A percentile compares a stretch with the other conserved stretches of the same genome.
Evolutionary conservation across 1,140 invertebrate species (phyloP).

Genomic region (Bradynema listronoti): DNA sequence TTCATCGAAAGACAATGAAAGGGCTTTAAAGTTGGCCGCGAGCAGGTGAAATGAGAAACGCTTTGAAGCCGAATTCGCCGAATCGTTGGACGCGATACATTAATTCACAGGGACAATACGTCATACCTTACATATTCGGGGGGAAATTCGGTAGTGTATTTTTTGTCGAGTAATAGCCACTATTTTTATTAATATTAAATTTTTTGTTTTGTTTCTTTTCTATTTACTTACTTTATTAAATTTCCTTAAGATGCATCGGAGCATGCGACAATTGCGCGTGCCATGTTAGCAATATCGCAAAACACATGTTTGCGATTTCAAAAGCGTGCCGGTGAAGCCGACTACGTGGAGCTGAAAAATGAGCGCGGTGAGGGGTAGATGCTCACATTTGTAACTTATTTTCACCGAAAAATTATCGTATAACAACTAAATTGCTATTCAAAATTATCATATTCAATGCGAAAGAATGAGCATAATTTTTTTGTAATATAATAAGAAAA

Average conservation of each 20-base stretch:
- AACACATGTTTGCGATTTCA: slow-evolving; percentile 17
- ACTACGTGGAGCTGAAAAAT: slow-evolving; percentile 19
- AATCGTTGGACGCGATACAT: slow-evolving; percentile 22
- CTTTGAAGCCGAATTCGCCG: slow-evolving; percentile 24
- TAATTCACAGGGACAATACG: slow-evolving; percentile 19
- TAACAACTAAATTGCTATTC: slow-evolving; percentile 1
- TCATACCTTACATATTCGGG: slow-evolving; percentile 27
- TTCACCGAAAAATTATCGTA: background rate
- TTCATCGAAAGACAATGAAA: slow-evolving; percentile 6
- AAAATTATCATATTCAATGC: background rate
- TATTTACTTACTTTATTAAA: background rate
- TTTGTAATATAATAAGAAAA: background rate
- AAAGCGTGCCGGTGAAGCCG: slow-evolving; percentile 19
- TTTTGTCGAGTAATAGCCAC: background rate
- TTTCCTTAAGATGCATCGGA: slow-evolving; percentile 25
- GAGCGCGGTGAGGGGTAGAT: slow-evolving; percentile 17
- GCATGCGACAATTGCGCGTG: slow-evolving; percentile 16
- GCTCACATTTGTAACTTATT: background rate
- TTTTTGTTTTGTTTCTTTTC: background rate
- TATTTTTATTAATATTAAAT: background rate
- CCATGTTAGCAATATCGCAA: slow-evolving; percentile 25
- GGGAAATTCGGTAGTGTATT: slow-evolving; percentile 22
- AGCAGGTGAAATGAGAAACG: slow-evolving; percentile 21
- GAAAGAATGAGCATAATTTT: background rate
- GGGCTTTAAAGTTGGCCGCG: slow-evolving; percentile 5